Conservation (phyloP, 2,797 vertebrate genomes). For the Vespertilio murinus region DNA sequence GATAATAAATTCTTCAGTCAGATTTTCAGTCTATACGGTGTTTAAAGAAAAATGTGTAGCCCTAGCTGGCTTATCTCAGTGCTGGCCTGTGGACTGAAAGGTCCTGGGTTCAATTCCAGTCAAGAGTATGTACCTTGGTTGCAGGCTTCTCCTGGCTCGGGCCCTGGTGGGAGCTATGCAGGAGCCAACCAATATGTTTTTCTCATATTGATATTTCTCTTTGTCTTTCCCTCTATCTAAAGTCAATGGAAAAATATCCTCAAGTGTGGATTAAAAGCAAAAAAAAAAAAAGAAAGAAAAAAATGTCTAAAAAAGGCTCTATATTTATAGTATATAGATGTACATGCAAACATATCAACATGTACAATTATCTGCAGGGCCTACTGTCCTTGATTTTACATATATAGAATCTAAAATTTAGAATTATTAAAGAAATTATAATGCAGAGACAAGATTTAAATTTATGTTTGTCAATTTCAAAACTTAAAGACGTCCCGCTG, state of each 20-base stretch:
- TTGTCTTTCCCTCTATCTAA: too few species aligned
- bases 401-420: not conserved
- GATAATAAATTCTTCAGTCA: not conserved
- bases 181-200: too few species aligned
- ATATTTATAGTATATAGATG: not conserved
- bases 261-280: too few species aligned
- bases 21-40: not conserved
- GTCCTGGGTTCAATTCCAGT: too few species aligned
- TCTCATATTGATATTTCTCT: too few species aligned
- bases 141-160: too few species aligned
- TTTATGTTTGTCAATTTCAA: not conserved
- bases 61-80: too few species aligned
- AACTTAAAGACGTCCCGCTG: not conserved
- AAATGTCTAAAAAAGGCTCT: not conserved
- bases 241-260: too few species aligned
- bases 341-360: fast-evolving
- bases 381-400: not conserved
- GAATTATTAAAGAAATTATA: not conserved
- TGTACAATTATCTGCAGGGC: fast-evolving
- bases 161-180: too few species aligned
- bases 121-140: too few species aligned
- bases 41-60: not conserved
- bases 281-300: too few species aligned
- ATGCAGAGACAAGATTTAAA: not conserved
- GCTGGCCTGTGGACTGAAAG: too few species aligned